Base-by-base conservation (phyloP, 2,797 vertebrate species). In the Sebastiscus tertius region DNA sequence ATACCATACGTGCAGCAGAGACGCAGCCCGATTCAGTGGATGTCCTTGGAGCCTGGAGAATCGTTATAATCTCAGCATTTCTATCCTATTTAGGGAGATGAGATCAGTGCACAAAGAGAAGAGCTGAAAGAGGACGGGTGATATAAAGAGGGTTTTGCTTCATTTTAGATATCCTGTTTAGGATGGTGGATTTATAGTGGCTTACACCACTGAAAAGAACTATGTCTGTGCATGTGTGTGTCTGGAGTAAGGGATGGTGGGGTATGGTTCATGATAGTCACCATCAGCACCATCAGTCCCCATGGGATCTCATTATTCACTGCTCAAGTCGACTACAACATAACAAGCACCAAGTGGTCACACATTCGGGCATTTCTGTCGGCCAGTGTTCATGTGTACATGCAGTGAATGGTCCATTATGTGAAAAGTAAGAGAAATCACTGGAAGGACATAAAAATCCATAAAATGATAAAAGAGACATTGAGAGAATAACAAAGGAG, bases 291-390 rank as follows among this genome's bases (percentile, higher is more conserved):
- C 46, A 85, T 86, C 66, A 22, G 24, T 79, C 46, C 92, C 94
- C 90, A 20, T 22, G 89, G 86, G 93, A 85, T 79, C 92, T 94
- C 92, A 93, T 94, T 93, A 95, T 88, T 94, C 82, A 74, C 73
- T 20, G 12, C 80, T 89, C 72, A 76, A 70, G 64, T 83, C 67
- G 80, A 83, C 81, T 75, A 52, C 73, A 69, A 79, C 70, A 80
- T 71, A 87, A 85, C 79, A 88, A 88, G 86, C 75, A 85, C 66
- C 46, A 46, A 79, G 69, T 62, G 72, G 63, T 72, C 77, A 67
- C 49, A 72, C 63, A 39, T 34, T 73, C n/a, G 18, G 54, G 16
- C 76, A 4, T 72, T 64, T 68, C 75, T 61, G 54, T 34, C 59
- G 18, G 11, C 33, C 60, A 75, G n/a, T 33, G 75, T 62, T 46